A percentile compares a stretch with the other conserved stretches of the same genome.
Conservation (phyloP, 2,888 invertebrate genomes). For the Syritta pipiens region DNA sequence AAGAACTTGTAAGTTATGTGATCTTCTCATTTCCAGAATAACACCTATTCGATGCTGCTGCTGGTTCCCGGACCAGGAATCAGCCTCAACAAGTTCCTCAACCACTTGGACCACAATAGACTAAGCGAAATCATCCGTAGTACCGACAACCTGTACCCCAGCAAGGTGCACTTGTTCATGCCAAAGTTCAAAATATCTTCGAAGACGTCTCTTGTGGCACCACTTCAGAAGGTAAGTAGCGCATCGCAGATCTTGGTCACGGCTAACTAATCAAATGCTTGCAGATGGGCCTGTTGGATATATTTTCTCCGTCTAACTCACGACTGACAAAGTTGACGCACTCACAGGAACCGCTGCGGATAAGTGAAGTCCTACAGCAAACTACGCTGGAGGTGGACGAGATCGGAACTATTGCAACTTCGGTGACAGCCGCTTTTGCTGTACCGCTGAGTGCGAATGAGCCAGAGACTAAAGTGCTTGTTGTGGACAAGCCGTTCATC, state of each 20-base stretch:
- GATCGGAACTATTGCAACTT: slow-evolving; percentile 80
- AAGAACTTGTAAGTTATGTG: not conserved
- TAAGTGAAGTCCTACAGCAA: slow-evolving; percentile 80
- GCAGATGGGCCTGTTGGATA: slow-evolving; percentile 80
- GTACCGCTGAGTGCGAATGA: slow-evolving; percentile 79
- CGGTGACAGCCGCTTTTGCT: slow-evolving; percentile 79
- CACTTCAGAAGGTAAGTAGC: slow-evolving; percentile 69
- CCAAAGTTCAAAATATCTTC: slow-evolving; percentile 70
- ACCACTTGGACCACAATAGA: slow-evolving; percentile 74
- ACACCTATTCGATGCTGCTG: slow-evolving; percentile 80
- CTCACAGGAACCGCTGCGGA: slow-evolving; percentile 70
- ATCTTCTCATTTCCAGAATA: slow-evolving; percentile 73
- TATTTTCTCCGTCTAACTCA: slow-evolving; percentile 78
- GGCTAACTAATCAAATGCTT: not conserved
- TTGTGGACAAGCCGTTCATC: slow-evolving; percentile 80
- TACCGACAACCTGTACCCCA: not conserved
- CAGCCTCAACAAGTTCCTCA: slow-evolving; percentile 75
- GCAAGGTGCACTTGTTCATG: slow-evolving; percentile 58
- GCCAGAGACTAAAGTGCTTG: slow-evolving; percentile 10
- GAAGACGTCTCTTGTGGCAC: slow-evolving; percentile 53
- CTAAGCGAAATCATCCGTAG: slow-evolving; percentile 72
- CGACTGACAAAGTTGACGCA: slow-evolving; percentile 76
- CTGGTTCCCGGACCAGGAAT: slow-evolving; percentile 78
- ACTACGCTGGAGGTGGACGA: slow-evolving; percentile 81
- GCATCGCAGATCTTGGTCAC: not conserved